Conservation (phyloP, 1,140 invertebrate species). For the Cylas formicarius region DNA sequence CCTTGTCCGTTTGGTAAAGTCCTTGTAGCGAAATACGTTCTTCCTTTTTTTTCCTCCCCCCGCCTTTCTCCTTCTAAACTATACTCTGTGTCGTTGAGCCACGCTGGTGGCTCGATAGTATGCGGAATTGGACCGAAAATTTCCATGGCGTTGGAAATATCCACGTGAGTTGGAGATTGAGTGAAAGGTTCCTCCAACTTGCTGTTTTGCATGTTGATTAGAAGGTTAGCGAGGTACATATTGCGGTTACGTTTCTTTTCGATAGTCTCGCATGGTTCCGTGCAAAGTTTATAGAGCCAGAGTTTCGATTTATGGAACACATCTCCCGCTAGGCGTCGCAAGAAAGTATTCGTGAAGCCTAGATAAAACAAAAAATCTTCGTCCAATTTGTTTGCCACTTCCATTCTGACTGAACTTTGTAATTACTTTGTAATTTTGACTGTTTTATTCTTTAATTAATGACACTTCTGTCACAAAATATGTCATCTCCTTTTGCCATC, state of each 20-base stretch:
- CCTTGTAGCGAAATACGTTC: conserved; percentile 42
- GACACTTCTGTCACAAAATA: no score
- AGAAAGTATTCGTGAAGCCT: conserved; percentile 37
- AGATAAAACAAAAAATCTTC: conserved; percentile 43
- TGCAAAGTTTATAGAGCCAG: conserved; percentile 42
- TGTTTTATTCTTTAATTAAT: no score
- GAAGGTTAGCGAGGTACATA: conserved; percentile 40
- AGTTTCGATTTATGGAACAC: conserved; percentile 15
- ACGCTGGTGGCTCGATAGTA: conserved; percentile 28
- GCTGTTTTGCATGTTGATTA: conserved; percentile 39
- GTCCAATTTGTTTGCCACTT: conserved; percentile 40
- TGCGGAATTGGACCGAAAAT: conserved; percentile 22
- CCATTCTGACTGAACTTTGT: conserved; percentile 32
- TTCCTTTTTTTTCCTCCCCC: conserved; percentile 30
- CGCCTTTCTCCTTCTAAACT: conserved; percentile 22
- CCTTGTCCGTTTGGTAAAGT: conserved; percentile 40
- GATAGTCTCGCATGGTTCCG: conserved; percentile 32
- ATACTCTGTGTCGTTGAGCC: conserved; percentile 30
- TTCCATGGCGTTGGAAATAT: conserved; percentile 33
- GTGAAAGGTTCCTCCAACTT: conserved; percentile 38
- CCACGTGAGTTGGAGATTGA: conserved; percentile 30
- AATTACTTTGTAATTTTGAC: conserved; percentile 18
- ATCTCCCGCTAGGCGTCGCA: conserved; percentile 24
- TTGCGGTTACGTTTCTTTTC: conserved; percentile 40
- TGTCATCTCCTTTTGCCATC: no score